Evolutionary conservation across 2,888 invertebrate species (phyloP).

Genomic region (Melieria crassipennis): DNA sequence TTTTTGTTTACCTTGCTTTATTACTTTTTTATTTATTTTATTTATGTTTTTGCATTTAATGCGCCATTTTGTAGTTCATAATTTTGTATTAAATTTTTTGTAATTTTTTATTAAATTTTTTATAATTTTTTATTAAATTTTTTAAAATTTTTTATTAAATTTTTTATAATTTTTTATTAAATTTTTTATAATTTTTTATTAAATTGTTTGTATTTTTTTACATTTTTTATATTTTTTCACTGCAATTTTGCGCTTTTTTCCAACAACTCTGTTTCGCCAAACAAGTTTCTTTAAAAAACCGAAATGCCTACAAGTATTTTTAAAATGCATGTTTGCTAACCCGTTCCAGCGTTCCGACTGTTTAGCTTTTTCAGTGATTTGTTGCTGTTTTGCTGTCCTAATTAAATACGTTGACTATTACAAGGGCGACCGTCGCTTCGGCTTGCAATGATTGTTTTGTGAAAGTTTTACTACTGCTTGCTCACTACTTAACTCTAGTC

Average conservation of each 20-base stretch:
- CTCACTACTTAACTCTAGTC: no score
- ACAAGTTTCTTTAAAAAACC: no score
- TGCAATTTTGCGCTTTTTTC: background rate
- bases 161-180: slow-evolving; percentile 1
- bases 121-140: background rate
- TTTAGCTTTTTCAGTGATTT: no score
- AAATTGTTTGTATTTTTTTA: background rate
- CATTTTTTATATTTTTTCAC: background rate
- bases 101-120: background rate
- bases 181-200: background rate
- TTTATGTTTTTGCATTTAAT: background rate
- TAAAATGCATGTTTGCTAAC: no score
- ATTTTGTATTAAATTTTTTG: background rate
- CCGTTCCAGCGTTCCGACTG: no score
- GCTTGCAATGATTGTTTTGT: no score
- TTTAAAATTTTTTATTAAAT: background rate
- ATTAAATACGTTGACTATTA: no score
- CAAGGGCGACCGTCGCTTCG: no score
- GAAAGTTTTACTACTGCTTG: no score
- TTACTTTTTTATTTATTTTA: background rate
- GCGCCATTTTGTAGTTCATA: no score
- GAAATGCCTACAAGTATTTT: no score
- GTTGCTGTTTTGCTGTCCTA: no score
- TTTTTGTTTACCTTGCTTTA: background rate
- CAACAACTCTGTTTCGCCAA: background rate